These are phyloP conservation scores for Pseudomugil tenellus DNA, from an alignment of 2,797 vertebrate species.

Conservation along the genomic window DNA sequence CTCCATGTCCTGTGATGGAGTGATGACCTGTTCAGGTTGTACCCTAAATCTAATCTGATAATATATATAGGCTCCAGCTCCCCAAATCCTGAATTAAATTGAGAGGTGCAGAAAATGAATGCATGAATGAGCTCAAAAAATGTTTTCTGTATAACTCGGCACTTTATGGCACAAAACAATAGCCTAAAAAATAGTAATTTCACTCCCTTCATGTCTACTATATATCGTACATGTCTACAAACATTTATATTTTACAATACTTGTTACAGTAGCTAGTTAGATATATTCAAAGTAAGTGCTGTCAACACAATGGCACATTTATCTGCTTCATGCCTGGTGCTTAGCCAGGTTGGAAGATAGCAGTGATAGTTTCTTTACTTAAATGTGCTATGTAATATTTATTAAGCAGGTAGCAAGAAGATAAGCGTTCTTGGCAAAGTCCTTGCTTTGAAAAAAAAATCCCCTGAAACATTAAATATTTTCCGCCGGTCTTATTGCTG, in stretches of 20 bases:
- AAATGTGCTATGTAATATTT: neutral
- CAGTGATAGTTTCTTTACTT: neutral
- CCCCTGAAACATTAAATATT: neutral
- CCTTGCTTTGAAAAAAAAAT: neutral
- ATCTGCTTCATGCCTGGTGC: slow-evolving; percentile 2
- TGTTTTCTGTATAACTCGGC: too few relatives aligned
- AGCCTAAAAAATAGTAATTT: neutral
- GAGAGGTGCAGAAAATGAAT: too few relatives aligned
- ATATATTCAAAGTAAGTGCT: neutral
- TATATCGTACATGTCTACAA: too few relatives aligned
- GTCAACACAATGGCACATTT: neutral
- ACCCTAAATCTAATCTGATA: too few relatives aligned
- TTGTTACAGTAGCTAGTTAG: neutral
- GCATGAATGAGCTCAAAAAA: too few relatives aligned
- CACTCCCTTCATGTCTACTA: too few relatives aligned
- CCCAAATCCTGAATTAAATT: too few relatives aligned
- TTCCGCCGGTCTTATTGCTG: neutral
- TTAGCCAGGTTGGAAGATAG: slow-evolving; percentile 1
- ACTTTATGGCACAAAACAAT: too few relatives aligned
- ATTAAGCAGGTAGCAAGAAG: slow-evolving; percentile 7
- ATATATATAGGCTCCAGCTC: too few relatives aligned
- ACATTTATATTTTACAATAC: too few relatives aligned
- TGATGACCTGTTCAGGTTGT: too few relatives aligned
- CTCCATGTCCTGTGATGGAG: too few relatives aligned
- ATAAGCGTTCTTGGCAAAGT: slow-evolving; percentile 23